These are phyloP conservation scores for Clunio marinus DNA, from an alignment of 2,888 invertebrate genomes.

Conservation along the genomic window DNA sequence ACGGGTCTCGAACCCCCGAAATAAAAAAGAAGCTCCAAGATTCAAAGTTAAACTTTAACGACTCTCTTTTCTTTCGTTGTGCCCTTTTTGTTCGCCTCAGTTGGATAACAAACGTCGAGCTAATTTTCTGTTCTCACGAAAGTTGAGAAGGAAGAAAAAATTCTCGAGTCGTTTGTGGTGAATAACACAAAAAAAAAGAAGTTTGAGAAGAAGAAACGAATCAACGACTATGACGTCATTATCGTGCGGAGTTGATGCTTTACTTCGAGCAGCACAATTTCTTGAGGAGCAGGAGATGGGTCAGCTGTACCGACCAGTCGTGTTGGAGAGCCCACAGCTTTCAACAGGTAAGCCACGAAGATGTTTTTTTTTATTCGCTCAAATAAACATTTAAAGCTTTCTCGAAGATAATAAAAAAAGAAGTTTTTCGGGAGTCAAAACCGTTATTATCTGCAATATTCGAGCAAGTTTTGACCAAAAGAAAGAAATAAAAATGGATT, in stretches of 20 bases:
- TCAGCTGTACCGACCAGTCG: constrained; percentile 38
- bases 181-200: neutral
- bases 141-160: constrained; percentile 13
- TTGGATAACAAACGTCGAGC: neutral
- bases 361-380: neutral
- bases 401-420: no score
- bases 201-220: constrained; percentile 10
- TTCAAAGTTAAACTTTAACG: no score
- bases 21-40: no score
- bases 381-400: neutral
- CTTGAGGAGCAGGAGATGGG: constrained; percentile 45
- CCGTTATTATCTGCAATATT: neutral
- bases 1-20: neutral
- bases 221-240: constrained; percentile 31
- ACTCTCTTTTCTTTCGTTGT: no score
- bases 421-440: neutral
- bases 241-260: constrained; percentile 43
- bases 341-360: constrained; percentile 25
- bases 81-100: no score
- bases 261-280: constrained; percentile 48
- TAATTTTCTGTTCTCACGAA: constrained; percentile 31
- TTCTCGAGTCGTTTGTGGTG: constrained; percentile 27
- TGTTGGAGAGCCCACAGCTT: constrained; percentile 13
- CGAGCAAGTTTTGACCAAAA: neutral
- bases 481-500: neutral